Evolutionary conservation across 2,797 vertebrate species (phyloP), one percentile per base, ranked within the genome.

Genomic region (Spea hammondii): DNA sequence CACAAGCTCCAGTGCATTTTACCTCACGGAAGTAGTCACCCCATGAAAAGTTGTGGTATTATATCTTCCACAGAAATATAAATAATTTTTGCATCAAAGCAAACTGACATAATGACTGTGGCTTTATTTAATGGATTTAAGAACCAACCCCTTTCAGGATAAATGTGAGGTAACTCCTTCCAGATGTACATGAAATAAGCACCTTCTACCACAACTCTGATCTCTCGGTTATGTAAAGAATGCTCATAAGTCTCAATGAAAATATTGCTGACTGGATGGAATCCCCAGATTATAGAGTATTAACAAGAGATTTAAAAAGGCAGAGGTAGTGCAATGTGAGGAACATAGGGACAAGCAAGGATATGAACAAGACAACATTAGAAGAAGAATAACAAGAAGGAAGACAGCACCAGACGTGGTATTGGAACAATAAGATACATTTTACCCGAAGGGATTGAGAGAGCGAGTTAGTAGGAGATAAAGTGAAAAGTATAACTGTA

Each of bases 271-370:
- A 82, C 75, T 69, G 75, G 32, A 17, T 12, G 51, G 49, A 81
- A 68, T 73, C 53, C 69, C 55, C 69, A 65, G 80, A 82, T 82
- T 82, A 82, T 49, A 77, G 65, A 70, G 80, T 64, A 82, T 82
- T 82, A 82, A 49, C 72, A 54, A 4, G 13, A 64, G 75, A 70
- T 50, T 82, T 82, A 73, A 69, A 59, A 74, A 64, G 54, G 59
- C n/a, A 17, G 44, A 10, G 9, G 57, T 13, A 32, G 62, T 55
- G 4, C 6, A 12, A 7, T 14, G n/a, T 44, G 68, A 49, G 17
- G 14, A 55, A n/a, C 6, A 53, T 46, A 70, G 46, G 70, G 17
- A 12, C 7, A 5, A 45, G 71, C 12, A n/a, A 11, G 9, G 67
- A 49, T 6, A 59, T 62, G 64, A 48, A 62, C 54, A 51, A 71